Percentiles rank a stretch among this genome's conserved stretches.
Conservation (phyloP, 2,888 invertebrate genomes). For the Liodrosophila aerea region DNA sequence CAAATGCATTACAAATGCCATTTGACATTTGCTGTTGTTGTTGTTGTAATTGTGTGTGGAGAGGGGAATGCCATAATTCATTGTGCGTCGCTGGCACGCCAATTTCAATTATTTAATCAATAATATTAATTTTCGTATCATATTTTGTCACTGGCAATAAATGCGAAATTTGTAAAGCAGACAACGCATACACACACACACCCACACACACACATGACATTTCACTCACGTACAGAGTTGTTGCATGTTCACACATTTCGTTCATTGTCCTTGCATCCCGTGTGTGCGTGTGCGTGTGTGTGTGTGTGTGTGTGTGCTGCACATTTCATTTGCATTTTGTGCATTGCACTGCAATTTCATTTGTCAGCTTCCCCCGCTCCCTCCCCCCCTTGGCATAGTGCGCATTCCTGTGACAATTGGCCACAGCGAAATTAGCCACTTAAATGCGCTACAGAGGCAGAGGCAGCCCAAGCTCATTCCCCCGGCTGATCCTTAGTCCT, state of each 20-base stretch:
- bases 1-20: conserved; percentile 45
- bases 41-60: not conserved
- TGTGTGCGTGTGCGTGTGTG: too few relatives aligned
- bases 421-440: conserved; percentile 74
- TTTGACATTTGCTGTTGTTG: conserved; percentile 34
- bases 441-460: conserved; percentile 55
- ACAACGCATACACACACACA: conserved; percentile 20
- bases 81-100: conserved; percentile 73
- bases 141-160: conserved; percentile 83
- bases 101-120: conserved; percentile 83
- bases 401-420: conserved; percentile 59
- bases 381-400: conserved; percentile 35
- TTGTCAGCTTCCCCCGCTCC: conserved; percentile 43
- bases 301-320: too few relatives aligned
- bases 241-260: conserved; percentile 69
- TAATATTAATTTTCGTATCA: conserved; percentile 83
- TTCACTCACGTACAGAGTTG: conserved; percentile 59
- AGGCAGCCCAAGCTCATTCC: conserved; percentile 7
- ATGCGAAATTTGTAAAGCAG: conserved; percentile 78
- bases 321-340: conserved; percentile 77
- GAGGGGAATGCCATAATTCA: conserved; percentile 65
- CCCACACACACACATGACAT: conserved; percentile 46
- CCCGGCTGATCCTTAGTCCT: not conserved
- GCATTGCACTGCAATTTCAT: conserved; percentile 74
- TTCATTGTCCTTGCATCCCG: conserved; percentile 51